Evolutionary conservation across 1,140 invertebrate genomes (phyloP).

Genomic region (Coelopa frigida): DNA sequence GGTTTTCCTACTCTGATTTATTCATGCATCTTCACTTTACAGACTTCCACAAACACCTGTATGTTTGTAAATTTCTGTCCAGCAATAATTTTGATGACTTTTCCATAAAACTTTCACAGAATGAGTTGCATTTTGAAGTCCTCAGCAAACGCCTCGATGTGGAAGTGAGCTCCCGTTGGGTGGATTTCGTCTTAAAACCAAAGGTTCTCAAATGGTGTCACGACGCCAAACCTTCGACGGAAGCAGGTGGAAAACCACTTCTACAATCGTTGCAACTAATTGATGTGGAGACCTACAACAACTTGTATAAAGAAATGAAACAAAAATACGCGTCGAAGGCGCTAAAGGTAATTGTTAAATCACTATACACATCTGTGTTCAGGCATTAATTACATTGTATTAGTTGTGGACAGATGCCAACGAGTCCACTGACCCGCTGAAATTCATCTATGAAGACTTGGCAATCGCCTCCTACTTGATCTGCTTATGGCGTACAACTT

Average conservation of each 20-base stretch:
- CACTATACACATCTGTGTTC: neutral
- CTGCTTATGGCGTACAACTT: slow-evolving; percentile 59
- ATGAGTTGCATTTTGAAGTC: neutral
- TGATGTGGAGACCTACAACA: slow-evolving; percentile 60
- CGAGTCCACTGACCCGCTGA: slow-evolving; percentile 86
- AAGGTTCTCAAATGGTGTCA: slow-evolving; percentile 20
- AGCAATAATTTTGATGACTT: slow-evolving; percentile 5
- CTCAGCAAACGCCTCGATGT: neutral
- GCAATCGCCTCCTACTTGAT: slow-evolving; percentile 90
- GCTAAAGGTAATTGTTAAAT: slow-evolving; percentile 50
- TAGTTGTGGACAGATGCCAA: slow-evolving; percentile 56
- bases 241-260: slow-evolving; percentile 18
- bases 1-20: no score
- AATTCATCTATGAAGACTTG: slow-evolving; percentile 95
- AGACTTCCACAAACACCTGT: no score
- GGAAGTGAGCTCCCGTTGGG: slow-evolving; percentile 11
- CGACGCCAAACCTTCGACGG: neutral
- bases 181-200: slow-evolving; percentile 12
- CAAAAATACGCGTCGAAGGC: slow-evolving; percentile 68
- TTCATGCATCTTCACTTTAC: no score
- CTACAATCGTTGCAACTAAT: slow-evolving; percentile 59
- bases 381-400: neutral
- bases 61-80: no score
- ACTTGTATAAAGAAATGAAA: slow-evolving; percentile 69
- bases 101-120: neutral